Base-by-base conservation (phyloP, 37 sponge, comb jelly and placozoan genomes). In the Crambe crambe region DNA sequence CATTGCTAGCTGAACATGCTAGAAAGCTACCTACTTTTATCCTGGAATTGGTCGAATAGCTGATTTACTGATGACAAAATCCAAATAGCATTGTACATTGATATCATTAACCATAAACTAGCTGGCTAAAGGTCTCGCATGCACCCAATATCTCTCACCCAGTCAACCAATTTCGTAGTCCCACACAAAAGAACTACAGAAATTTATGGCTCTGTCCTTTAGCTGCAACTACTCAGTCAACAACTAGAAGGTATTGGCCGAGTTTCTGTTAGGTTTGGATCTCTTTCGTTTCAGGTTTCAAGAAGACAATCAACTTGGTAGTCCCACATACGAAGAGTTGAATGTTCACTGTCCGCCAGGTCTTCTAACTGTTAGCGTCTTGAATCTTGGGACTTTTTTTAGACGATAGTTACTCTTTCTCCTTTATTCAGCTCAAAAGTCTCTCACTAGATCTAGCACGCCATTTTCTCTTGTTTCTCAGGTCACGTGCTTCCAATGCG, bases 191-290 rank as follows among this genome's bases (percentile, higher is more conserved):
- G 39, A 72, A 47, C 26, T 21, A 72, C 51, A n/a, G 73, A 42
- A 72, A 47, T 42, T 47, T 65, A 65, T 65, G 66, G 9, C 66
- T 65, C 34, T 65, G 66, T 65, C 34, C 34, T 30, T 65, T 65
- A 65, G 66, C 34, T 30, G 66, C 34, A 58, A 58, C 6, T 30
- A 65, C 66, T 26, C 73, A 25, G 73, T 47, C 73, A 72, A 72
- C 30, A 72, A 72, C 51, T 47, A 47, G 31, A 26, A 72, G 73
- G 51, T 72, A 72, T 72, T 72, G 73, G 51, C 73, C 54, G 73
- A 72, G 44, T 47, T 72, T 47, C 2, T 65, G 31, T 3, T 30
- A 31, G 3, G 25, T 34, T 5, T 30, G 51, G 51, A 15, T 47
- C 51, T 47, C 51, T 47, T 47, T 47, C n/a, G n/a, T n/a, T n/a